A percentile compares a stretch with the other conserved stretches of the same genome.
Conservation (phyloP, 2,797 vertebrate genomes). For the Trachurus trachurus region DNA sequence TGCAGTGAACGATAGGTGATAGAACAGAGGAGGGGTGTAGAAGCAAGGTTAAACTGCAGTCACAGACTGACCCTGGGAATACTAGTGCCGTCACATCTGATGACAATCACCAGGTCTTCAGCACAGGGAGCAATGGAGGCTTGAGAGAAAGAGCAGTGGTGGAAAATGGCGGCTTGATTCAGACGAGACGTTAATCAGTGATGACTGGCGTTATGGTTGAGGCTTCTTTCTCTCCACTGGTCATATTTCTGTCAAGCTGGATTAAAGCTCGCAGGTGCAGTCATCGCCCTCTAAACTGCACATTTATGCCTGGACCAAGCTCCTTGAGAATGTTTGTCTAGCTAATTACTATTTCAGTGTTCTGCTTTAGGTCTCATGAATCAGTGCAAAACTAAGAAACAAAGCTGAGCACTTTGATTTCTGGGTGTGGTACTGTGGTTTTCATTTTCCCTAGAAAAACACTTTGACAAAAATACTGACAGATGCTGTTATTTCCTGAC, state of each 20-base stretch:
- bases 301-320: constrained; percentile 28
- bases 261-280: constrained; percentile 30
- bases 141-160: constrained; percentile 46
- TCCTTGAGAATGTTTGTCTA: background rate
- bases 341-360: no score
- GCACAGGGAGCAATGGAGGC: constrained; percentile 38
- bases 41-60: constrained; percentile 76
- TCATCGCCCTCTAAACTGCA: constrained; percentile 24
- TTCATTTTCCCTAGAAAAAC: background rate
- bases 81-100: constrained; percentile 72
- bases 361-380: background rate
- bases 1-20: constrained; percentile 18
- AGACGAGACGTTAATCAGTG: constrained; percentile 69
- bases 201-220: constrained; percentile 64
- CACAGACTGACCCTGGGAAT: constrained; percentile 65
- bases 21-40: constrained; percentile 51
- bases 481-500: background rate
- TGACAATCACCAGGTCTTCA: constrained; percentile 64
- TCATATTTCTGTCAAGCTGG: constrained; percentile 25
- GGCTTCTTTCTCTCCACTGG: constrained; percentile 36
- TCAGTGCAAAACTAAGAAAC: background rate
- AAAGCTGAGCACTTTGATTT: background rate
- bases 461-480: background rate
- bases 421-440: no score
- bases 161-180: constrained; percentile 46